Evolutionary conservation across 1,140 invertebrate species (phyloP).

Genomic region (Drosophila navojoa): DNA sequence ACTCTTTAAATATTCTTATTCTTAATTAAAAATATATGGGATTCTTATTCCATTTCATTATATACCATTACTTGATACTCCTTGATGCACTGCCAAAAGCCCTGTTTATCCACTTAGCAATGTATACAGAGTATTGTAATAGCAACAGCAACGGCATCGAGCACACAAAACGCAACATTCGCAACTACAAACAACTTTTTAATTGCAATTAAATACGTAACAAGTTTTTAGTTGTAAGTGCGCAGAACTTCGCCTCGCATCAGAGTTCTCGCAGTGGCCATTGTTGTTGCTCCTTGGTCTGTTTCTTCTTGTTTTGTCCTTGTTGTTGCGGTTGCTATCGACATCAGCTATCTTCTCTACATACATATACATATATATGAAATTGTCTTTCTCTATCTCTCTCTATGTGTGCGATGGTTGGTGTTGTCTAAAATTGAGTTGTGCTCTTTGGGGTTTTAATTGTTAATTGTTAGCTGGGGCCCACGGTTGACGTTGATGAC

Average conservation of each 20-base stretch:
- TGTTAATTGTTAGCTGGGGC: constrained; percentile 77
- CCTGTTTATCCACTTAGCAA: not conserved
- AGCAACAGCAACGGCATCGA: constrained; percentile 26
- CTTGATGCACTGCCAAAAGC: not conserved
- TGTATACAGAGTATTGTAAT: constrained; percentile 13
- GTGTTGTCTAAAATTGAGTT: constrained; percentile 66
- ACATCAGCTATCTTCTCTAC: constrained; percentile 56
- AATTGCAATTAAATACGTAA: constrained; percentile 83
- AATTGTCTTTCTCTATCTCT: constrained; percentile 39
- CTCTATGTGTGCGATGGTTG: not conserved
- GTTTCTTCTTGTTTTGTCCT: constrained; percentile 34
- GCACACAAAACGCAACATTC: constrained; percentile 55
- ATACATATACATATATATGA: constrained; percentile 59
- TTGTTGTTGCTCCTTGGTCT: constrained; percentile 36
- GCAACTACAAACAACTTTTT: constrained; percentile 82
- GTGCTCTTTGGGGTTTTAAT: constrained; percentile 80
- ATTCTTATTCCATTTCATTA: too few relatives aligned
- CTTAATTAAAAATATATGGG: too few relatives aligned
- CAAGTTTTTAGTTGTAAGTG: constrained; percentile 82
- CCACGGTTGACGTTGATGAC: constrained; percentile 61
- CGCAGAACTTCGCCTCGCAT: constrained; percentile 60
- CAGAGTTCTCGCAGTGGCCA: constrained; percentile 53
- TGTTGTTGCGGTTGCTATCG: constrained; percentile 62
- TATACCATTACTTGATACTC: too few relatives aligned
- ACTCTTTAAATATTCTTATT: too few relatives aligned